Base-by-base conservation (phyloP, 2,888 invertebrate genomes). In the Calameuta idolon region DNA sequence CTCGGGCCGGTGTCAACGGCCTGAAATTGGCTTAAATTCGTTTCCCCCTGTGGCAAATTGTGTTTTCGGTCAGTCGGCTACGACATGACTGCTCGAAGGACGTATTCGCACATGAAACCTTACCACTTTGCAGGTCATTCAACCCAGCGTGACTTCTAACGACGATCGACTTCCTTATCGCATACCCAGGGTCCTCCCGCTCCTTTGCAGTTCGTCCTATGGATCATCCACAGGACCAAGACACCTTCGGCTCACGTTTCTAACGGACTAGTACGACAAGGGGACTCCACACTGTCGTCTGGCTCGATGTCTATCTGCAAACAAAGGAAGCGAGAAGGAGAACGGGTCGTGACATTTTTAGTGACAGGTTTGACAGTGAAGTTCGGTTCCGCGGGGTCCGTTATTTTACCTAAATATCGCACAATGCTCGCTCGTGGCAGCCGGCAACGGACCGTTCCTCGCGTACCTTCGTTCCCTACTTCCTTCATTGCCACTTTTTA, bases 121-220 rank as follows among this genome's bases (percentile, higher is more conserved):
- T 85, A 88, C 88, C 86, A 88, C 87, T 89, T 89, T 88, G 85
- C 85, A 87, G 90, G 90, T 89, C 90, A 84, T 90, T 90, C 89
- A 90, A 89, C 90, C 55, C 5, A 55, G n/a, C 2, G 55, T 55
- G 2, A 23, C 55, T 55, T 55, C 2, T 23, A 9, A 23, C 9
- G 23, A 55, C 55, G 23, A 55, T 55, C 23, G 55, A 9, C 55
- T 55, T 55, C 55, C 55, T 55, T 23, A 9, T 23, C 23, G 55
- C 23, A 1, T 55, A 23, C 5, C 55, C 55, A 55, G 55, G 23
- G 5, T 23, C 9, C 5, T 55, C 55, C 55, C 5, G 15, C 23
- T 2, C 9, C 55, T 55, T 55, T 23, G 55, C 23, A 9, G 5
- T 23, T 55, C 2, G 5, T 55, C 55, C 55, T 9, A 23, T 23